These are phyloP conservation scores for Nematolebias whitei DNA, from an alignment of 2,113 vertebrate genomes.

Conservation along the genomic window DNA sequence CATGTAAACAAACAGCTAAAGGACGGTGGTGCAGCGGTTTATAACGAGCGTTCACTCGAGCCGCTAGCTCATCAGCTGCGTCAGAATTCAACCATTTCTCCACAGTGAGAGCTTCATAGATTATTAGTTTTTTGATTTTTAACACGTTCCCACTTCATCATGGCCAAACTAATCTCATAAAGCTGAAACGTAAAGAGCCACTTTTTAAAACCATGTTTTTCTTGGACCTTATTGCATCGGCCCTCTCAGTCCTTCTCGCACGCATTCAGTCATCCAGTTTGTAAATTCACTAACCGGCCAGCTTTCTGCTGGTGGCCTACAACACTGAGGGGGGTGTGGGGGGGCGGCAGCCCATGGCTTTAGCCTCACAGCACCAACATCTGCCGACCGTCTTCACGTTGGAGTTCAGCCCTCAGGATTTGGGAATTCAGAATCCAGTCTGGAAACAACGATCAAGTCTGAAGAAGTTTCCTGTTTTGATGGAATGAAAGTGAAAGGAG, in stretches of 20 bases:
- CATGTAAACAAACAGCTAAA: no score
- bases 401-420: background rate
- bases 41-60: no score
- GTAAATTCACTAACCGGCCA: background rate
- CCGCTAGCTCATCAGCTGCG: no score
- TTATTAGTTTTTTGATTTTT: no score
- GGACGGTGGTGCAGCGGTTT: no score
- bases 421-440: background rate
- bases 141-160: no score
- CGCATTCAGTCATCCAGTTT: background rate
- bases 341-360: background rate
- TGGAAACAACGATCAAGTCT: background rate
- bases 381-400: background rate
- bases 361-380: background rate
- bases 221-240: background rate
- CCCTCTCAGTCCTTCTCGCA: background rate
- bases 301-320: background rate
- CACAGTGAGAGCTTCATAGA: no score
- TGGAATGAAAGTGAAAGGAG: conserved; percentile 28
- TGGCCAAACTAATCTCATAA: no score
- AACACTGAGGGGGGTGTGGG: background rate
- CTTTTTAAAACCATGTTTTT: no score
- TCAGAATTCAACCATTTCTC: no score
- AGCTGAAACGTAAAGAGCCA: no score
- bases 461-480: conserved; percentile 7